Percentiles rank a stretch among this genome's conserved stretches.
Evolutionary conservation across 2,113 vertebrate species (phyloP).

Genomic region (Pelecanoides urinatrix): DNA sequence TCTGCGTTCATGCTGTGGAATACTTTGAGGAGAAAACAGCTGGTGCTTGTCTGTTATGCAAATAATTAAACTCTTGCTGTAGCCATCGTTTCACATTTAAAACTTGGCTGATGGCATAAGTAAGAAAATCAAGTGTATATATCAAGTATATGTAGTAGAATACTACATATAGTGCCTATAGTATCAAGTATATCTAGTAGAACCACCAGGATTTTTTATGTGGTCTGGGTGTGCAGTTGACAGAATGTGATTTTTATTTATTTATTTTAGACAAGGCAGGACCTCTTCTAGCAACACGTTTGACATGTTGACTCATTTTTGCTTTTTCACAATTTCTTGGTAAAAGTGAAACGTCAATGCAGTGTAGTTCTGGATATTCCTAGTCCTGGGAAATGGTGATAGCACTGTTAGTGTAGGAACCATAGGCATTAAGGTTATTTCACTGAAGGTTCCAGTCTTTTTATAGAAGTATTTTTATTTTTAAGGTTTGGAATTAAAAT

Average conservation of each 20-base stretch:
- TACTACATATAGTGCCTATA: fast-evolving
- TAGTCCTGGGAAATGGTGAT: background rate
- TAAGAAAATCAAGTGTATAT: fast-evolving
- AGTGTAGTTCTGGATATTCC: background rate
- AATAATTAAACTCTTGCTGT: background rate
- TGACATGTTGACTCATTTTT: background rate
- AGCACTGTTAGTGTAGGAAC: background rate
- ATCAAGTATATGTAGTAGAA: fast-evolving
- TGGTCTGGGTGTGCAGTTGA: background rate
- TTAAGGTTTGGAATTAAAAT: background rate
- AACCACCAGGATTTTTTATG: background rate
- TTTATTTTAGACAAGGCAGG: background rate
- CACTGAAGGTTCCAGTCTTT: background rate
- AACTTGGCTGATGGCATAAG: background rate
- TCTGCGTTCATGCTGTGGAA: fast-evolving
- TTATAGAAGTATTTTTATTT: background rate
- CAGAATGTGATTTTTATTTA: background rate
- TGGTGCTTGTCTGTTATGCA: background rate
- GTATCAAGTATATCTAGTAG: background rate
- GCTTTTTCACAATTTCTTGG: background rate
- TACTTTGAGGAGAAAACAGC: background rate
- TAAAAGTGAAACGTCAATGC: background rate
- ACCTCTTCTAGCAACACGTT: background rate
- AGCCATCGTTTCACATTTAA: background rate
- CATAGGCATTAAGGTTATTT: background rate